Evolutionary conservation across 2,888 invertebrate genomes (phyloP), one percentile per base, ranked within the genome.

Genomic region (Temnothorax rugatulus): DNA sequence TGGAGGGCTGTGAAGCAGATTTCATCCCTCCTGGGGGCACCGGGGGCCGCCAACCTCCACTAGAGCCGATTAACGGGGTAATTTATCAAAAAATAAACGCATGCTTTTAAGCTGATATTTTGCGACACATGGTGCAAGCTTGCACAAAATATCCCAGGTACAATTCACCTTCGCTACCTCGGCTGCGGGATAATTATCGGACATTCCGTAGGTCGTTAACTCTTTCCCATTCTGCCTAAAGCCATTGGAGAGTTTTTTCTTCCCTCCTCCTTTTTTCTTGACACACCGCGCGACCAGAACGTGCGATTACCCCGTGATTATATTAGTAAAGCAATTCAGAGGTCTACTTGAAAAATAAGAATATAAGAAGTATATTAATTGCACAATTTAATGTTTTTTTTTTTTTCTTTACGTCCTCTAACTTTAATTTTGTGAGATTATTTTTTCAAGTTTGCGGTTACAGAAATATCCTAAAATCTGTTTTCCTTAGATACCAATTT

Each of bases 31-130:
- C 69, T 54, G 74, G 85, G 86, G 74, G 66, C 54, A 64, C 25
- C 83, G 34, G 64, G 52, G 76, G 83, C 84, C 86, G 73, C 59
- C 79, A 89, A 86, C 87, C 90, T 89, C 87, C 69, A 66, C 90
- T 88, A 86, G 89, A 90, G 88, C 88, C 91, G 91, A 91, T 91
- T 91, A 91, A 89, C 89, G 89, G 86, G 84, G 89, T 87, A 90
- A 91, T 91, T 91, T 91, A 91, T 91, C 90, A 91, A 91, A 90
- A 91, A 91, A 91, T 91, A 91, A 90, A 90, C 90, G 88, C 90
- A 86, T 82, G 86, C 86, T 89, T 88, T 91, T 87, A 89, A 90
- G 89, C 91, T 89, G 91, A 89, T 91, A 90, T 90, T 89, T 88
- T 87, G 86, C 87, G 89, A 91, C 90, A 91, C 82, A 84, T 86